phyloP scores from a whole-genome alignment of 2,888 invertebrate species.

The Graphium colonna region DNA sequence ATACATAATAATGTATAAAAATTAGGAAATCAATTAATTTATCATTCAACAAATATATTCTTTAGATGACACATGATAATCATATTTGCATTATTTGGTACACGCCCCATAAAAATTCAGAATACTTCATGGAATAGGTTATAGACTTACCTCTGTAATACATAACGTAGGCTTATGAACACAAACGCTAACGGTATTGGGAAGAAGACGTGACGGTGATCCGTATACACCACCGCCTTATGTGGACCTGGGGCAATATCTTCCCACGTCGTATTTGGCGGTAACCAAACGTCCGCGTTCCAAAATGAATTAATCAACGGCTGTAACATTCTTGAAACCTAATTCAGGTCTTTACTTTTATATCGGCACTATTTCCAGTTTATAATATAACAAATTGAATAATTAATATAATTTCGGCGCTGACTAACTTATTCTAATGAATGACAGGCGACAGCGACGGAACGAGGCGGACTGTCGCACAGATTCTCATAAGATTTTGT shows the following conservation, averaged over 20 bases:
- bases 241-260: conserved; percentile 88
- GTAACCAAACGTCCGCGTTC: conserved; percentile 94
- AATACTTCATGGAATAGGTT: conserved; percentile 18
- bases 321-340: conserved; percentile 57
- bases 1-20: too few species aligned
- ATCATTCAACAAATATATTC: neutral
- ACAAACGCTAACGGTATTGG: conserved; percentile 91
- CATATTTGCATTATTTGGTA: conserved; percentile 3
- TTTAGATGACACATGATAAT: conserved; percentile 5
- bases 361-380: conserved; percentile 15
- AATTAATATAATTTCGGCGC: conserved; percentile 26
- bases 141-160: conserved; percentile 90
- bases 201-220: conserved; percentile 89
- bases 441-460: conserved; percentile 25
- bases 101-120: conserved; percentile 12
- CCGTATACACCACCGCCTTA: conserved; percentile 86
- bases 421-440: conserved; percentile 24
- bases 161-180: conserved; percentile 87
- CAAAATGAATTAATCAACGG: conserved; percentile 82
- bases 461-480: conserved; percentile 21
- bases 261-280: conserved; percentile 93
- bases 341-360: conserved; percentile 19
- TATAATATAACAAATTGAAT: conserved; percentile 26
- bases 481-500: conserved; percentile 19
- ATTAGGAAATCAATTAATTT: too few species aligned